Base-by-base conservation (phyloP, 2,888 invertebrate genomes). In the Eledona agricola region DNA sequence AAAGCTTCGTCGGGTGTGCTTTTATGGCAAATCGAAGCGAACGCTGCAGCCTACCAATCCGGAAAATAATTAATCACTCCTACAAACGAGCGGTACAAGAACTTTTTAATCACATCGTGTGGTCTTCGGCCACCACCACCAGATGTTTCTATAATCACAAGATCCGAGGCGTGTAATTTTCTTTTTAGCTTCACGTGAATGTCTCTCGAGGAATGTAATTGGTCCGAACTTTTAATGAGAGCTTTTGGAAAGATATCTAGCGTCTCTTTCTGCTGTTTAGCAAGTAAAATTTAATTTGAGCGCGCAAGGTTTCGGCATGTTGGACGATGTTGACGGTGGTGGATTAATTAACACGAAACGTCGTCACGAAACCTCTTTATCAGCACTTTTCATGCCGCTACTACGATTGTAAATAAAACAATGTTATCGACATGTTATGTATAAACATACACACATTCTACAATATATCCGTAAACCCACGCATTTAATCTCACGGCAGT, bases 261-360 rank as follows among this genome's bases (percentile, higher is more conserved):
- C 19, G 32, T 35, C 26, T 40, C 40, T 25, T 25, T 17, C 11
- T 5, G 17, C 46, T 46, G 34, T 25, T 46, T 46, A 34, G 46
- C 46, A 46, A 46, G 46, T 46, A 34, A 34, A 46, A 46, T 46
- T 46, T 46, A 46, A 46, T 46, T 46, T 46, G 26, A 16, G 43
- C 43, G 15, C 29, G 29, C 31, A 11, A 43, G 4, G n/a, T n/a
- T n/a, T n/a, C n/a, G n/a, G n/a, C n/a, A 26, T 23, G 32, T 32
- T 31, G 13, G 20, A 17, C 19, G 29, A 42, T 23, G 22, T 32
- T 45, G 31, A 22, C 32, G 31, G 23, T 45, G 43, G 32, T 45
- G 22, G 23, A 28, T 40, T 28, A 40, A 40, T 40, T 40, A 40
- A 28, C 40, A 40, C 40, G 40, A 40, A 40, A 40, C 40, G 40